Percentiles rank a stretch among this genome's conserved stretches.
Conservation (phyloP, 2,113 vertebrate species). For the Cryptotis parvus region DNA sequence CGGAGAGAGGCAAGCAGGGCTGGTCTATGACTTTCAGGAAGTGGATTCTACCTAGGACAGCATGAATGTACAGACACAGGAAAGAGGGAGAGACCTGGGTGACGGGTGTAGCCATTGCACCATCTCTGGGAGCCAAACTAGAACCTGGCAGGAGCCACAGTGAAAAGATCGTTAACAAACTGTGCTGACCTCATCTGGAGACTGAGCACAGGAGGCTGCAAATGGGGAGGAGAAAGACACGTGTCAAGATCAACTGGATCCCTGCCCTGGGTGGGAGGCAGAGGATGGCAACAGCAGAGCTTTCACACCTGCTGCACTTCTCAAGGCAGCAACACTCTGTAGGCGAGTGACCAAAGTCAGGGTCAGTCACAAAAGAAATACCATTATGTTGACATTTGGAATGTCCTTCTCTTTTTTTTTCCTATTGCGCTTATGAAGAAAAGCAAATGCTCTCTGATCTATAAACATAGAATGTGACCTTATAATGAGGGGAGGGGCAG, state of each 20-base stretch:
- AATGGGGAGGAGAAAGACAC: no score
- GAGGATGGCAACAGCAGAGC: neutral
- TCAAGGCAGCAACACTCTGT: constrained; percentile 13
- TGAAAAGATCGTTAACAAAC: neutral
- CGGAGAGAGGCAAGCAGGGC: neutral
- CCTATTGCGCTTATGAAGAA: constrained; percentile 42
- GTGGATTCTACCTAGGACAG: neutral
- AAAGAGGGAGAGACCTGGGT: neutral
- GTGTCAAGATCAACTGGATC: neutral
- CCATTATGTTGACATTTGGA: constrained; percentile 17
- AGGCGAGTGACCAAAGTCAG: constrained; percentile 33
- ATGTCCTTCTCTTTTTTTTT: constrained; percentile 29
- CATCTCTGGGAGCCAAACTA: neutral
- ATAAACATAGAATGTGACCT: constrained; percentile 63
- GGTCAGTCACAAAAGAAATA: constrained; percentile 40
- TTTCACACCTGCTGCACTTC: constrained; percentile 33
- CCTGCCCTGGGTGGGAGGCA: neutral
- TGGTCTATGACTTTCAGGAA: neutral
- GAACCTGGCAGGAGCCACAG: neutral
- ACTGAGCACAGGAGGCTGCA: neutral
- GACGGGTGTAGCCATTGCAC: neutral
- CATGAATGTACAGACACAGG: neutral
- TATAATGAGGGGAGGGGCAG: constrained; percentile 44
- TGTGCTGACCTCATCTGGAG: neutral
- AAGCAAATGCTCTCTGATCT: constrained; percentile 46